Evolutionary conservation across 2,888 invertebrate genomes (phyloP).

Genomic region (Bruchidius siliquastri): DNA sequence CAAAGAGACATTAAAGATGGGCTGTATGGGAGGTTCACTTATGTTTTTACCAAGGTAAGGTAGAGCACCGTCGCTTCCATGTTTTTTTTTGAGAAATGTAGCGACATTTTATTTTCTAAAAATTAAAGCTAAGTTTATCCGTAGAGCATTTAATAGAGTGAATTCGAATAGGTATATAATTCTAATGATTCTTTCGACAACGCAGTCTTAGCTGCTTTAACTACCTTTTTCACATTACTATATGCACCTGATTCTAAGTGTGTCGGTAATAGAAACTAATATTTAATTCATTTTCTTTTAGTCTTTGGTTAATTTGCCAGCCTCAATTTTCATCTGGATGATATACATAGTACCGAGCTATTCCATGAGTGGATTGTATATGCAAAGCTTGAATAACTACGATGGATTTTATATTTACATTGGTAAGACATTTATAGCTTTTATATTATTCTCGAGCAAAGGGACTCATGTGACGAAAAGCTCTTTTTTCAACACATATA

Average conservation of each 20-base stretch:
- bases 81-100: no score
- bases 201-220: no score
- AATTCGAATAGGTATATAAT: no score
- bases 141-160: no score
- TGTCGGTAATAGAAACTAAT: neutral
- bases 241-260: neutral
- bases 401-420: slow-evolving; percentile 69
- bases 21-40: slow-evolving; percentile 73
- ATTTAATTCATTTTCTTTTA: slow-evolving; percentile 42
- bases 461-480: no score
- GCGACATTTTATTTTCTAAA: no score
- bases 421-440: slow-evolving; percentile 53
- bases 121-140: no score
- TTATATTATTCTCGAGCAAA: no score
- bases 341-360: slow-evolving; percentile 84
- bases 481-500: no score
- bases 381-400: slow-evolving; percentile 60
- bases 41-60: slow-evolving; percentile 72
- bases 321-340: slow-evolving; percentile 74
- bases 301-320: slow-evolving; percentile 74
- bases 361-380: slow-evolving; percentile 80
- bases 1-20: slow-evolving; percentile 77
- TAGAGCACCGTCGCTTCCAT: no score
- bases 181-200: no score
- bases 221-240: no score